A percentile compares a stretch with the other conserved stretches of the same genome.
Evolutionary conservation across 2,797 vertebrate genomes (phyloP).

Genomic region (Erpetoichthys calabaricus): DNA sequence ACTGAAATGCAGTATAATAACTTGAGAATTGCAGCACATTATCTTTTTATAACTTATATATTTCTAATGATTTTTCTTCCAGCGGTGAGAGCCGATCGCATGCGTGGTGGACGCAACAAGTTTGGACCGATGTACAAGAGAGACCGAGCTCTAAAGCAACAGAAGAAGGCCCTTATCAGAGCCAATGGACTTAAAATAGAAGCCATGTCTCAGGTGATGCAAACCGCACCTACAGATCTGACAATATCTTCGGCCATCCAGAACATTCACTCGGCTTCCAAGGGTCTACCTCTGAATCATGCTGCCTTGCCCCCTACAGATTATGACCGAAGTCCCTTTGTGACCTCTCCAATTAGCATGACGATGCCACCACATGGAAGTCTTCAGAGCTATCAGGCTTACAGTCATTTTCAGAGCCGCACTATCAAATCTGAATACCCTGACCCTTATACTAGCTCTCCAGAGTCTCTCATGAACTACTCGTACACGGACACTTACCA

Average conservation of each 20-base stretch:
- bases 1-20: no score
- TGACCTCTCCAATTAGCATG: constrained; percentile 94
- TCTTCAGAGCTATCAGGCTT: constrained; percentile 86
- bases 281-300: constrained; percentile 89
- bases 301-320: constrained; percentile 84
- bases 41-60: no score
- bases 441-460: constrained; percentile 90
- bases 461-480: constrained; percentile 93
- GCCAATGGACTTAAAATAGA: constrained; percentile 95
- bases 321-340: constrained; percentile 93
- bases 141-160: constrained; percentile 90
- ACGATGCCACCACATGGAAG: constrained; percentile 85
- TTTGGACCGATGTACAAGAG: constrained; percentile 99
- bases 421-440: constrained; percentile 98
- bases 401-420: constrained; percentile 84
- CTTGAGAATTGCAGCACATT: no score
- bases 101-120: constrained; percentile 94
- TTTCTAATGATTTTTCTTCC: constrained; percentile 9
- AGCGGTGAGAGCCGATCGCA: constrained; percentile 93
- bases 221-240: constrained; percentile 88
- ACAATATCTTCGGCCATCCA: constrained; percentile 91
- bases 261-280: constrained; percentile 89
- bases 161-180: constrained; percentile 94
- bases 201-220: constrained; percentile 95
- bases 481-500: constrained; percentile 82